Evolutionary conservation across 2,888 invertebrate species (phyloP).

Genomic region (Dione juno): DNA sequence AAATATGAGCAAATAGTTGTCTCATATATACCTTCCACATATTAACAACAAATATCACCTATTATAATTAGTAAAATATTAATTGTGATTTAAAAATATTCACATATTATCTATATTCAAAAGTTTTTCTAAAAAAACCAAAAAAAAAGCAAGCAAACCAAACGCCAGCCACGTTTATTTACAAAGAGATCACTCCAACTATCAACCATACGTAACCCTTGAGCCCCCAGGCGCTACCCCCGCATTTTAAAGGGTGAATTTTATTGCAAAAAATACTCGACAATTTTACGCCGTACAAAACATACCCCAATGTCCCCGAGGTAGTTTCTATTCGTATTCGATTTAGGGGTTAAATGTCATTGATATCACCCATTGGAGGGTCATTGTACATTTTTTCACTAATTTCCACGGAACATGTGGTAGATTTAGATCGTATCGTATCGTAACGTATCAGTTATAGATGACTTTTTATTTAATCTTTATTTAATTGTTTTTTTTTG

Average conservation of each 20-base stretch:
- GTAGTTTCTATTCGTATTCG: constrained; percentile 81
- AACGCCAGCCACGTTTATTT: constrained; percentile 36
- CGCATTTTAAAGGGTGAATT: constrained; percentile 72
- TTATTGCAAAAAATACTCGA: constrained; percentile 76
- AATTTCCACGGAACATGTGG: constrained; percentile 76
- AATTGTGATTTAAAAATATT: background rate
- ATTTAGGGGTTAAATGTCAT: constrained; percentile 84
- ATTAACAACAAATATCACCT: too few species aligned
- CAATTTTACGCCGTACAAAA: constrained; percentile 75
- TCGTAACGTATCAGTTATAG: constrained; percentile 56
- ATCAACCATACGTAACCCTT: constrained; percentile 42
- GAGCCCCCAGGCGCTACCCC: constrained; percentile 45
- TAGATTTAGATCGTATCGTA: constrained; percentile 51
- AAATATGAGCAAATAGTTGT: too few species aligned
- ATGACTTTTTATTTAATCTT: constrained; percentile 58
- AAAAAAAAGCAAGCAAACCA: constrained; percentile 30
- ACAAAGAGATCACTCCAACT: constrained; percentile 44
- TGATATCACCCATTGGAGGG: constrained; percentile 79
- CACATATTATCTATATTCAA: background rate
- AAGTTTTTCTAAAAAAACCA: background rate
- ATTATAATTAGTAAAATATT: background rate
- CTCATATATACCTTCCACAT: too few species aligned
- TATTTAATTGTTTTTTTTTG: constrained; percentile 54
- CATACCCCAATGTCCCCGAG: constrained; percentile 77
- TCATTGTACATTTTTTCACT: constrained; percentile 64